These are phyloP conservation scores for Ectemnius continuus DNA, from an alignment of 2,888 invertebrate genomes.

Conservation along the genomic window DNA sequence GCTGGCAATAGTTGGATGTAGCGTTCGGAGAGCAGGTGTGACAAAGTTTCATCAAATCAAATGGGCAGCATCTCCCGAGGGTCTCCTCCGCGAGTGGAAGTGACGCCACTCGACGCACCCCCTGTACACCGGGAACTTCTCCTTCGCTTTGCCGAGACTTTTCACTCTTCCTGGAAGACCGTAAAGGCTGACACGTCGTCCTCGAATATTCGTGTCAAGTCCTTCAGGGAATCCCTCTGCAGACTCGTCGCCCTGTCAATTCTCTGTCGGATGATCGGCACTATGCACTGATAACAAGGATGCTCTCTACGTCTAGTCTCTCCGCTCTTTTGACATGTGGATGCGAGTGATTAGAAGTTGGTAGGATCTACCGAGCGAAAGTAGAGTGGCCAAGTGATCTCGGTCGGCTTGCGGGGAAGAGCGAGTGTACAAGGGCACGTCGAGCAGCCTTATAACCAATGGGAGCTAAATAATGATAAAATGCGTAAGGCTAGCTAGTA, in stretches of 20 bases:
- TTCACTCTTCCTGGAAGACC: too few species aligned
- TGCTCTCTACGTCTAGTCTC: too few species aligned
- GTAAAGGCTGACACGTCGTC: too few species aligned
- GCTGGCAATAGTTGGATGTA: slow-evolving; percentile 25
- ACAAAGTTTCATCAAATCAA: slow-evolving; percentile 73
- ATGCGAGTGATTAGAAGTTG: not conserved
- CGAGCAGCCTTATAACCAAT: slow-evolving; percentile 70
- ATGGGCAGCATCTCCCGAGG: slow-evolving; percentile 73
- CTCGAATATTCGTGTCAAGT: too few species aligned
- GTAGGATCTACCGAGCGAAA: not conserved
- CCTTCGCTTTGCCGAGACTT: not conserved
- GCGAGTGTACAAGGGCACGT: slow-evolving; percentile 48
- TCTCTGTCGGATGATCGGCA: too few species aligned
- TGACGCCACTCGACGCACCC: slow-evolving; percentile 59
- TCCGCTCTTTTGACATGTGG: too few species aligned
- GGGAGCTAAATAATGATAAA: slow-evolving; percentile 72
- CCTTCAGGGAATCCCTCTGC: too few species aligned
- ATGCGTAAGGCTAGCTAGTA: slow-evolving; percentile 76
- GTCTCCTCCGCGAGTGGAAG: slow-evolving; percentile 65
- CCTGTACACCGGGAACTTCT: slow-evolving; percentile 27
- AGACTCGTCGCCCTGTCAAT: too few species aligned
- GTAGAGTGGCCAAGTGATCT: not conserved
- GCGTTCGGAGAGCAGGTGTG: slow-evolving; percentile 42
- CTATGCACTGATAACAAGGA: too few species aligned
- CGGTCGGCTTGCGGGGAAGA: slow-evolving; percentile 26